Evolutionary conservation across 2,113 vertebrate genomes (phyloP).

Genomic region (Podarcis raffonei): DNA sequence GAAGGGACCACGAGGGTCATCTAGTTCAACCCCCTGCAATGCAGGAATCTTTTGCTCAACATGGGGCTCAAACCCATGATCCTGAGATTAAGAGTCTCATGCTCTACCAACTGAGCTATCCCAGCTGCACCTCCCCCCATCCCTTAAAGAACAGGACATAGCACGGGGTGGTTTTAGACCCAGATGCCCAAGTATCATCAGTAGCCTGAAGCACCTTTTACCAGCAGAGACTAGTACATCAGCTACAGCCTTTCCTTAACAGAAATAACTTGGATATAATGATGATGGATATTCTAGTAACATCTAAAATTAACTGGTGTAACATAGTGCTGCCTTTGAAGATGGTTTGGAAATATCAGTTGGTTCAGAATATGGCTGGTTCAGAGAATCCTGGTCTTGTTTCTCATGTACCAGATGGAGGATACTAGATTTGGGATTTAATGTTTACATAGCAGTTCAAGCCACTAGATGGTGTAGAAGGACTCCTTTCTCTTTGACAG

Average conservation of each 20-base stretch:
- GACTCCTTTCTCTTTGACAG: not conserved
- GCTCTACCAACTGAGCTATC: no score
- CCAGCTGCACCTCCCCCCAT: no score
- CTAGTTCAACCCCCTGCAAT: no score
- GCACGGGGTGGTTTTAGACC: not conserved
- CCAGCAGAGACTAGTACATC: not conserved
- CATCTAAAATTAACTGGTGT: not conserved
- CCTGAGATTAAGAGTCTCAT: no score
- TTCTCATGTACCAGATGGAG: not conserved
- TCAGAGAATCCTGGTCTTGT: not conserved
- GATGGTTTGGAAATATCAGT: not conserved
- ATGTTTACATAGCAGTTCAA: not conserved
- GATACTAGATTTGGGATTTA: not conserved
- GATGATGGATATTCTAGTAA: not conserved
- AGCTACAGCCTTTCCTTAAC: not conserved
- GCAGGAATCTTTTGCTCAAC: no score
- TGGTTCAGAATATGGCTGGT: not conserved
- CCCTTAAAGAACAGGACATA: not conserved
- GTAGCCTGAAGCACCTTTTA: not conserved
- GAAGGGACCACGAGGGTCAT: no score
- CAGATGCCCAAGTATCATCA: not conserved
- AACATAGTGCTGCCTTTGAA: not conserved
- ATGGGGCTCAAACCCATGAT: no score
- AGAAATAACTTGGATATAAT: not conserved
- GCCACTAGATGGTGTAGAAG: conserved; percentile 24